Evolutionary conservation across 2,888 invertebrate species (phyloP).

Genomic region (Drosophila neotestacea): DNA sequence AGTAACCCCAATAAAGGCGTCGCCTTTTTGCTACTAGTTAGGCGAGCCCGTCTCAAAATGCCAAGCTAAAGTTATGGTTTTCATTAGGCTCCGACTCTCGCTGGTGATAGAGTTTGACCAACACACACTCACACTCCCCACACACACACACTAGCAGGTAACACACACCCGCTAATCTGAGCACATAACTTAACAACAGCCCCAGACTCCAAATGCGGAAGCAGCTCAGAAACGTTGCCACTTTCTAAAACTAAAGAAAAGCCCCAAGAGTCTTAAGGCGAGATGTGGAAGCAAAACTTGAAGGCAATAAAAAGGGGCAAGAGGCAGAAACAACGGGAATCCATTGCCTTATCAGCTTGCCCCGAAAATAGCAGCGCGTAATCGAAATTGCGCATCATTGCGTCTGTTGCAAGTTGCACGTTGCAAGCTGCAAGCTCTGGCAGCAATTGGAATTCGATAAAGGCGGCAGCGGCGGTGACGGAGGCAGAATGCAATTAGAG

Average conservation of each 20-base stretch:
- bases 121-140: conserved; percentile 11
- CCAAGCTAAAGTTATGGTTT: conserved; percentile 74
- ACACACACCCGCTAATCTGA: conserved; percentile 79
- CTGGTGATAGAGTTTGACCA: conserved; percentile 47
- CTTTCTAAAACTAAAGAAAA: conserved; percentile 52
- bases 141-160: conserved; percentile 42
- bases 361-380: conserved; percentile 63
- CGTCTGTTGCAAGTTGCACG: conserved; percentile 15
- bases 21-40: conserved; percentile 26
- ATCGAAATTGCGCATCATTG: conserved; percentile 82
- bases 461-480: conserved; percentile 44
- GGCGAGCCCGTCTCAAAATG: conserved; percentile 52
- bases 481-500: conserved; percentile 83
- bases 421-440: conserved; percentile 13
- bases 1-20: conserved; percentile 51
- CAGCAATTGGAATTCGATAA: conserved; percentile 73
- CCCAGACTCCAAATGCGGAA: conserved; percentile 59
- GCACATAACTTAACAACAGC: conserved; percentile 71
- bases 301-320: background rate
- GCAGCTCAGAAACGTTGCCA: conserved; percentile 57
- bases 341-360: conserved; percentile 51
- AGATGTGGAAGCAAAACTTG: conserved; percentile 1
- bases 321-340: background rate
- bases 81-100: conserved; percentile 60
- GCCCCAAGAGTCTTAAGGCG: conserved; percentile 10